Percentiles rank a stretch among this genome's conserved stretches.
phyloP scores from a whole-genome alignment of 2,888 invertebrate species.

The Torymus aiolomorphi region DNA sequence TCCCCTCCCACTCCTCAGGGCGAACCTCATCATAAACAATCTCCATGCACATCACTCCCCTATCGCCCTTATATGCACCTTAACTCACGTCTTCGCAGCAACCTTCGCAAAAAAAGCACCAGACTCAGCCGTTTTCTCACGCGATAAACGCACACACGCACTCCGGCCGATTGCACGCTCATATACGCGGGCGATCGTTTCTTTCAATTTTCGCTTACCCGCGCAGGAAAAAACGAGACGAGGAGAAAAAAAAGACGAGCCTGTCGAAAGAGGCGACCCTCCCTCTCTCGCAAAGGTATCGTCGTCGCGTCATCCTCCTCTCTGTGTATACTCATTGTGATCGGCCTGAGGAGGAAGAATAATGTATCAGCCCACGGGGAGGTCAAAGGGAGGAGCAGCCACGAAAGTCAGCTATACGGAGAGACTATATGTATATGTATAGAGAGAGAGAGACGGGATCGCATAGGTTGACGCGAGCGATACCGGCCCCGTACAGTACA shows the following conservation, averaged over 20 bases:
- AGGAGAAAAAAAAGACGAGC: not conserved
- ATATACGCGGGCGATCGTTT: not conserved
- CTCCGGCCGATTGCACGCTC: too few species aligned
- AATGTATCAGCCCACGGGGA: constrained; percentile 20
- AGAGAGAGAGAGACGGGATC: not conserved
- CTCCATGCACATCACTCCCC: too few species aligned
- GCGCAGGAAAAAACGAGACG: constrained; percentile 3
- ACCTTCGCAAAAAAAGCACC: too few species aligned
- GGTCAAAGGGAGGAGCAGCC: not conserved
- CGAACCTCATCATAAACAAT: too few species aligned
- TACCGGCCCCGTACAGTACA: not conserved
- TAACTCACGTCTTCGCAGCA: too few species aligned
- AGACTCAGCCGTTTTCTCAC: too few species aligned
- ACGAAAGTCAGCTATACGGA: not conserved
- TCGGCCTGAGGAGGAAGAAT: constrained; percentile 27
- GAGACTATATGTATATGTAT: not conserved
- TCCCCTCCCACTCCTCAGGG: too few species aligned
- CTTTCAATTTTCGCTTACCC: constrained; percentile 42
- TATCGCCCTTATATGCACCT: too few species aligned
- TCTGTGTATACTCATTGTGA: not conserved
- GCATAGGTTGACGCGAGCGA: constrained; percentile 20
- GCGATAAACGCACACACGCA: too few species aligned
- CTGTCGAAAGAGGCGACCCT: not conserved
- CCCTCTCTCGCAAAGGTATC: not conserved
- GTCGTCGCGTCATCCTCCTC: not conserved